Evolutionary conservation across 2,888 invertebrate species (phyloP).

Genomic region (Chrysolina haemoptera): DNA sequence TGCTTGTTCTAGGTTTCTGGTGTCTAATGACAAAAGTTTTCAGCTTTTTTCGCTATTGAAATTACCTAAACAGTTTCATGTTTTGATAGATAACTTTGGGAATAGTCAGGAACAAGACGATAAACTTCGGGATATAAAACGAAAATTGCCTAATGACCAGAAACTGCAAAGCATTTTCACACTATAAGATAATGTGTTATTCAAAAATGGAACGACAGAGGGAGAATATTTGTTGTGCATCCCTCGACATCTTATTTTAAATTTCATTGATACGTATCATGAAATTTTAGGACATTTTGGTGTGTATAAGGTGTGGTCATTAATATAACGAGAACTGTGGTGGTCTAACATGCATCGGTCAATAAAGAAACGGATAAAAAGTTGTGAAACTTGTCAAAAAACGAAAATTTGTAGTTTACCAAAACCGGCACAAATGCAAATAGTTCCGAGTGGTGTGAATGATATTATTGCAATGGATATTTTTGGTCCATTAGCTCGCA

Average conservation of each 20-base stretch:
- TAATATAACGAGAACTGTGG: background rate
- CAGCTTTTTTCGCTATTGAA: background rate
- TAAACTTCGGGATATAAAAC: background rate
- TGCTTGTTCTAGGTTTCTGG: background rate
- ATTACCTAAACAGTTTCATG: background rate
- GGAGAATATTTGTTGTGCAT: background rate
- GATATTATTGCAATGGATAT: background rate
- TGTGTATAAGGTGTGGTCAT: background rate
- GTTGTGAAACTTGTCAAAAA: slow-evolving; percentile 20
- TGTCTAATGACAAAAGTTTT: background rate
- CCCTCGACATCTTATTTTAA: background rate
- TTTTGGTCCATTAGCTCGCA: background rate
- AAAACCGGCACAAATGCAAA: slow-evolving; percentile 20
- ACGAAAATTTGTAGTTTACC: slow-evolving; percentile 22
- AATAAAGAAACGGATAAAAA: no score
- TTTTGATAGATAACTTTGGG: background rate
- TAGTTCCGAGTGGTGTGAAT: background rate
- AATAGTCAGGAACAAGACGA: background rate
- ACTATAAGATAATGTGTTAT: background rate
- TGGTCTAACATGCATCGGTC: no score
- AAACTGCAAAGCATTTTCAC: background rate
- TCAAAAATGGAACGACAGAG: background rate
- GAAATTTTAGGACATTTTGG: background rate
- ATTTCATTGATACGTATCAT: slow-evolving; percentile 1
- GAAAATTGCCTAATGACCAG: background rate